Base-by-base conservation (phyloP, 2,113 vertebrate species). In the Jaculus jaculus region DNA sequence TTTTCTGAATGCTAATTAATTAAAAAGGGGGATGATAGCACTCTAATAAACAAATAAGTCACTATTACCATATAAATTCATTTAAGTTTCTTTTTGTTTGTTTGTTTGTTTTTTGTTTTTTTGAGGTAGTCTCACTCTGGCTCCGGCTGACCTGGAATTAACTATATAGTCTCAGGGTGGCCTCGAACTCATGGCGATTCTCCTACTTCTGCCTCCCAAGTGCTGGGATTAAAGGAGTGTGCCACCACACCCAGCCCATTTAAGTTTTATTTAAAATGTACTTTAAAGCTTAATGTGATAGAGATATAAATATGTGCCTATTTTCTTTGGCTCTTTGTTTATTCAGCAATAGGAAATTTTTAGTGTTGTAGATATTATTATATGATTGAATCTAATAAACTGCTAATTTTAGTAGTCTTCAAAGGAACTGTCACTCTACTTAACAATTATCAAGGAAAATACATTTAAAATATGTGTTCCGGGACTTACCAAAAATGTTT, bases 401-500 rank as follows among this genome's bases (percentile, higher is more conserved):
- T 65, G 32, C 90, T 72, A 23, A 84, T 87, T 93, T 84, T 66
- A 61, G 84, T 91, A 80, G 2, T 61, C 21, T 89, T 93, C 60
- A 71, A 83, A 94, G 65, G 28, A 94, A 68, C 73, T 77, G 8
- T 92, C 61, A 84, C 9, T 93, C 81, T 39, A 32, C 65, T 17
- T 69, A 32, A 24, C 39, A 90, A 39, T 80, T 24, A 83, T 32
- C 10, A 86, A 83, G 39, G 39, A 90, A 91, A 71, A 68, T 32
- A 83, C 39, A 86, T 93, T 90, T 88, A 73, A 94, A 92, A 92
- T 94, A 73, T 39, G 83, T 80, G 8, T 89, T 87, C 28, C 89
- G 23, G 71, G 16, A 93, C 63, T 90, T 94, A 2, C 21, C 51
- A 89, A 72, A 92, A 85, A 32, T n/a, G 0, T 77, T 85, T 75